Base-by-base conservation (phyloP, 1,140 invertebrate species). In the Steinernema feltiae region DNA sequence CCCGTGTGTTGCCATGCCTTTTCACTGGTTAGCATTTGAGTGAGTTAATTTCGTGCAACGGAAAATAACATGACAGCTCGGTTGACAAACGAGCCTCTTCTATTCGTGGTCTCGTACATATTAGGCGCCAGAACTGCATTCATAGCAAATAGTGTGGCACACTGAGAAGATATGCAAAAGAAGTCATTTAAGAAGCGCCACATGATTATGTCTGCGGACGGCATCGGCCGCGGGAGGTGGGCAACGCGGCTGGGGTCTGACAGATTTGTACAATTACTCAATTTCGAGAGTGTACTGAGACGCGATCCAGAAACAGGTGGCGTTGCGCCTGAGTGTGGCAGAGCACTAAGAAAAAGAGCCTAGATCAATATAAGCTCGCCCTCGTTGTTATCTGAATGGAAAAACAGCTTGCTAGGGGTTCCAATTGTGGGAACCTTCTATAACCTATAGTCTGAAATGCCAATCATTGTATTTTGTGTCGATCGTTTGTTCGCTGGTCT, bases 371-470 rank as follows among this genome's bases (percentile, higher is more conserved):
- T 63, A 63, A 63, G 53, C 53, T 63, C 53, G 53, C 53, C 2
- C 53, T 63, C 53, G 53, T 63, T 63, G 53, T 63, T 63, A 63
- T 63, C 53, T 63, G 53, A 15, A 63, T 63, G 53, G 53, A 63
- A 63, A n/a, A 63, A 63, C 53, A 63, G 53, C 53, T 15, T 63
- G 53, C 53, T 63, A 3, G 7, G 7, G 53, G 53, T 63, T 63
- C 53, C 53, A 27, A 63, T 63, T 63, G 53, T 63, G 7, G 7
- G 12, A 63, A n/a, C n/a, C n/a, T n/a, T n/a, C n/a, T n/a, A n/a
- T n/a, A n/a, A n/a, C n/a, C n/a, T n/a, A n/a, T n/a, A n/a, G n/a
- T n/a, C n/a, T n/a, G n/a, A n/a, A n/a, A n/a, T n/a, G n/a, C n/a
- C n/a, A n/a, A n/a, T n/a, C n/a, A n/a, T n/a, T n/a, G n/a, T n/a